phyloP scores from a whole-genome alignment of 2,797 vertebrate species.

The Oreochromis grahami region DNA sequence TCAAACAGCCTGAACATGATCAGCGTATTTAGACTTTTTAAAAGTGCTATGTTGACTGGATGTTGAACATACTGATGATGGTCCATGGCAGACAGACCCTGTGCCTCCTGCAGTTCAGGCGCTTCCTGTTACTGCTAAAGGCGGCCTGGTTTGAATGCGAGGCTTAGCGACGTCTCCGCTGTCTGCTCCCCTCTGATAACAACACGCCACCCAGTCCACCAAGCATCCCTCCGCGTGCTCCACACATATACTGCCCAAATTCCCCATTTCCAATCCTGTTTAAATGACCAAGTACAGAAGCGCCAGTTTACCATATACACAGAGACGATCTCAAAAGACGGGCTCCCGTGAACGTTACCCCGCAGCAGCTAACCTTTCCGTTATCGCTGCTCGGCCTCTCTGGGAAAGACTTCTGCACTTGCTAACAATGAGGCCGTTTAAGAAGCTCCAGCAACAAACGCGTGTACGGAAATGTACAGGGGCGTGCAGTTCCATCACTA shows the following conservation, averaged over 20 bases:
- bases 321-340: not conserved
- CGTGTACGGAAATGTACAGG: not conserved
- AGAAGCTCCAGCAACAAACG: not conserved
- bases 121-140: constrained; percentile 90
- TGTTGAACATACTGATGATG: not conserved
- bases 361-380: not conserved
- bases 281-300: not conserved
- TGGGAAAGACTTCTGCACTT: not conserved
- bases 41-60: not conserved
- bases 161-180: not conserved
- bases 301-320: constrained; percentile 7
- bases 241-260: fast-evolving
- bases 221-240: no score
- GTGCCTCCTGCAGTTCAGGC: constrained; percentile 71
- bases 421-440: not conserved
- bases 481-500: not conserved
- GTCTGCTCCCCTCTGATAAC: not conserved
- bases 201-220: not conserved
- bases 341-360: not conserved
- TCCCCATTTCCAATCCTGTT: fast-evolving
- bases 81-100: constrained; percentile 26
- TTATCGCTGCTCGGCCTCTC: not conserved
- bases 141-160: constrained; percentile 76
- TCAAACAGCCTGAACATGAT: not conserved
- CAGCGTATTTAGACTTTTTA: not conserved